Evolutionary conservation across 2,797 vertebrate species (phyloP).

Genomic region (Tenualosa thibaudeaui): DNA sequence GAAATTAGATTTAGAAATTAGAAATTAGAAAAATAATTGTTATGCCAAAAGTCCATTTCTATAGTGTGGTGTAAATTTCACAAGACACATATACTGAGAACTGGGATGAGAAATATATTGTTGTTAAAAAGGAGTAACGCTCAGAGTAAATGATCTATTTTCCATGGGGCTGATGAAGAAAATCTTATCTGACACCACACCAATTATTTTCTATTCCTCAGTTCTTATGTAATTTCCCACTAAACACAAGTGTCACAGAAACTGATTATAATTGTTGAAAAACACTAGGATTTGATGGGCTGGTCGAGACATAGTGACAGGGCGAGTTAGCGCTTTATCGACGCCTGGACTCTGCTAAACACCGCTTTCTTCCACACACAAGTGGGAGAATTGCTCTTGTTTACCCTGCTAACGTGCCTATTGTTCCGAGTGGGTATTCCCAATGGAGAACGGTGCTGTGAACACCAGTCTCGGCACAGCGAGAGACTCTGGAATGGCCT

Average conservation of each 20-base stretch:
- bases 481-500: slow-evolving; percentile 45
- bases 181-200: not conserved
- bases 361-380: not conserved
- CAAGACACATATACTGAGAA: not conserved
- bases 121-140: not conserved
- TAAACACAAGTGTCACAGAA: not conserved
- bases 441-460: slow-evolving; percentile 63
- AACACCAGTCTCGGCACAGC: slow-evolving; percentile 55
- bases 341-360: not conserved
- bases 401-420: slow-evolving; percentile 75
- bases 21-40: not conserved
- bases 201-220: not conserved
- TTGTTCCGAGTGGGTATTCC: slow-evolving; percentile 75
- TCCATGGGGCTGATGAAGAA: not conserved
- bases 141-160: not conserved
- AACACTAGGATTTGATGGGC: not conserved
- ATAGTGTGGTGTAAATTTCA: not conserved
- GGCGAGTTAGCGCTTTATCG: not conserved
- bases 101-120: not conserved
- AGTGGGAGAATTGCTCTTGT: slow-evolving; percentile 64
- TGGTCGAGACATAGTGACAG: not conserved
- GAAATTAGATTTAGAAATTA: not conserved
- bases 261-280: not conserved
- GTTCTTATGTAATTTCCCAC: not conserved
- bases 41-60: not conserved